A percentile compares a stretch with the other conserved stretches of the same genome.
Conservation (phyloP, 2,888 invertebrate species). For the Sinohyriopsis cumingii region DNA sequence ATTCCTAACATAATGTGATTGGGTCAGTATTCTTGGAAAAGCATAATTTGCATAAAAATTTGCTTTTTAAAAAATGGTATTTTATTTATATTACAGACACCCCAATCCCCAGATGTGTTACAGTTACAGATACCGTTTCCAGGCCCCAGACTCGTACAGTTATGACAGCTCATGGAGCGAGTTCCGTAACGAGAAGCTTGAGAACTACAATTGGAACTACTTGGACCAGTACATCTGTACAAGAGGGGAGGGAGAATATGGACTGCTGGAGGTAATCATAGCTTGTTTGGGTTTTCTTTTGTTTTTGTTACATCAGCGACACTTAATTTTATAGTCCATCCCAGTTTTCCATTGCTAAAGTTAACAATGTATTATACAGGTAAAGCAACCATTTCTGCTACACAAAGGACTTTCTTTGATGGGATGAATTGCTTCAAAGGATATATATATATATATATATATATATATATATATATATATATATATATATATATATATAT, state of each 20-base stretch:
- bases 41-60: background rate
- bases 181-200: slow-evolving; percentile 93
- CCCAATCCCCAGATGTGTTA: slow-evolving; percentile 92
- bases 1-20: background rate
- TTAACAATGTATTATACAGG: background rate
- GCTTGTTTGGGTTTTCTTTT: slow-evolving; percentile 6
- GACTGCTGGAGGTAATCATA: slow-evolving; percentile 83
- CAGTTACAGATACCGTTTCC: slow-evolving; percentile 75
- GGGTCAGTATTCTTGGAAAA: background rate
- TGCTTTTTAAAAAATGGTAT: background rate
- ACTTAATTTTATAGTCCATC: background rate
- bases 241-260: slow-evolving; percentile 88
- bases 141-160: slow-evolving; percentile 69
- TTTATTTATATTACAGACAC: slow-evolving; percentile 78
- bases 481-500: too few species aligned
- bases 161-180: slow-evolving; percentile 96
- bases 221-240: slow-evolving; percentile 97
- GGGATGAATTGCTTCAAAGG: too few species aligned
- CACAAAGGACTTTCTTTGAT: too few species aligned
- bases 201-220: slow-evolving; percentile 98
- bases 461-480: too few species aligned
- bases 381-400: background rate
- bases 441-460: too few species aligned
- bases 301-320: background rate
- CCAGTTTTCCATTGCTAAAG: background rate